Evolutionary conservation across 2,888 invertebrate species (phyloP).

Genomic region (Diloba caeruleocephala): DNA sequence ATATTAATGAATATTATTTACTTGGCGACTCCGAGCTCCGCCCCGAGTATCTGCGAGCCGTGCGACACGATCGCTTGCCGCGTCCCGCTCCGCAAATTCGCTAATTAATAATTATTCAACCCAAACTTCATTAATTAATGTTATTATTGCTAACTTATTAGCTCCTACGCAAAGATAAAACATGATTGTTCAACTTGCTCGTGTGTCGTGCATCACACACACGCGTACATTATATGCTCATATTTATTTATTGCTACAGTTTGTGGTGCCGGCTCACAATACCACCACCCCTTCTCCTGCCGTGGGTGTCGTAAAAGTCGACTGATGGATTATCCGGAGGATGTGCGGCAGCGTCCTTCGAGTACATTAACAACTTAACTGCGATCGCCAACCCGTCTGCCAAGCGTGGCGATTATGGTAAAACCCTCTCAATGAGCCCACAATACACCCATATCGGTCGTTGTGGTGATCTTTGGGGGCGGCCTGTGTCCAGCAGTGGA

Average conservation of each 20-base stretch:
- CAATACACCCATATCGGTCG: too few species aligned
- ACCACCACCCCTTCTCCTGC: too few species aligned
- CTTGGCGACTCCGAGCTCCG: not conserved
- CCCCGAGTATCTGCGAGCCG: not conserved
- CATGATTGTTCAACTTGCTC: not conserved
- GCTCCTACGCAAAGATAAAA: slow-evolving; percentile 4
- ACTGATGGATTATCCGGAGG: too few species aligned
- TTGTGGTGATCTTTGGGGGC: too few species aligned
- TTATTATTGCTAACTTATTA: slow-evolving; percentile 16
- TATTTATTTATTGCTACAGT: not conserved
- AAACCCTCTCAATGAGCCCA: too few species aligned
- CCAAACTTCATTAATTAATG: slow-evolving; percentile 14
- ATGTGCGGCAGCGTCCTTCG: too few species aligned
- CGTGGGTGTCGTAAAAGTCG: too few species aligned
- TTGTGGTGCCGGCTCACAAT: too few species aligned
- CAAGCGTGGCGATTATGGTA: too few species aligned
- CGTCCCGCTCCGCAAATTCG: not conserved
- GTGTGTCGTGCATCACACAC: not conserved
- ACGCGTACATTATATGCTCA: not conserved
- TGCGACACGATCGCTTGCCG: not conserved
- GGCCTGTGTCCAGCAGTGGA: too few species aligned
- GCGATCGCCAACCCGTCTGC: too few species aligned
- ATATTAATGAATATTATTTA: slow-evolving; percentile 13
- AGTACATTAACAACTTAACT: too few species aligned
- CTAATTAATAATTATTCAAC: slow-evolving; percentile 15